Percentiles rank a stretch among this genome's conserved stretches.
phyloP scores from a whole-genome alignment of 1,140 invertebrate genomes.

The Caerostris extrusa region DNA sequence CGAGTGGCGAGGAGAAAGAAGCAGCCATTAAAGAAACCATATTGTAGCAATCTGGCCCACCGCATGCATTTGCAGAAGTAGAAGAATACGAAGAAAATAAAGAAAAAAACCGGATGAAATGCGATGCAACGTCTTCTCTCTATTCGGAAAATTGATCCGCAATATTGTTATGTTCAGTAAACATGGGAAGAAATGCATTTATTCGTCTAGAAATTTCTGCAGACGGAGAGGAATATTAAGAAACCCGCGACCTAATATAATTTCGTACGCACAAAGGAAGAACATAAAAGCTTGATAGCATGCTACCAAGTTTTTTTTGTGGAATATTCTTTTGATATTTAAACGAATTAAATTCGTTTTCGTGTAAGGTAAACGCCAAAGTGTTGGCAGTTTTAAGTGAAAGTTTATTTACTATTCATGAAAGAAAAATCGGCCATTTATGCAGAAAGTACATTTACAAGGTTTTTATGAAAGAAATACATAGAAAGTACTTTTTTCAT shows the following conservation, averaged over 20 bases:
- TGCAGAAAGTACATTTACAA: too few relatives aligned
- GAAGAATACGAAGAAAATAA: background rate
- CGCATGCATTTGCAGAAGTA: background rate
- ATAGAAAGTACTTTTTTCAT: too few relatives aligned
- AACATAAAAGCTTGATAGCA: background rate
- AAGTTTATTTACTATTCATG: background rate
- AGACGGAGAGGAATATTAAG: slow-evolving; percentile 1
- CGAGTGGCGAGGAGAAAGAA: background rate
- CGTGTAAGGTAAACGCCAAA: too few relatives aligned
- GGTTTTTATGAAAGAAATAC: too few relatives aligned
- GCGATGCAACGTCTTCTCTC: background rate
- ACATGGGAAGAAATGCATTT: background rate
- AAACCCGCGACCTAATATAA: background rate
- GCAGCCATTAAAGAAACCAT: background rate
- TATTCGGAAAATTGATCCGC: slow-evolving; percentile 15
- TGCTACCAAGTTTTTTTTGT: too few relatives aligned
- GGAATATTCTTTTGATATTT: too few relatives aligned
- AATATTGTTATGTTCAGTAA: slow-evolving; percentile 2
- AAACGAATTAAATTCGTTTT: too few relatives aligned
- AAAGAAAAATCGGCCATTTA: too few relatives aligned
- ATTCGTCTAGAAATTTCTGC: background rate
- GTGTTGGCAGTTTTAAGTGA: too few relatives aligned
- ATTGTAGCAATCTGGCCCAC: background rate
- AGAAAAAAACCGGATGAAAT: background rate
- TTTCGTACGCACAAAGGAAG: background rate